Evolutionary conservation across 2,113 vertebrate species (phyloP).

Genomic region (Nyctibius bracteatus): DNA sequence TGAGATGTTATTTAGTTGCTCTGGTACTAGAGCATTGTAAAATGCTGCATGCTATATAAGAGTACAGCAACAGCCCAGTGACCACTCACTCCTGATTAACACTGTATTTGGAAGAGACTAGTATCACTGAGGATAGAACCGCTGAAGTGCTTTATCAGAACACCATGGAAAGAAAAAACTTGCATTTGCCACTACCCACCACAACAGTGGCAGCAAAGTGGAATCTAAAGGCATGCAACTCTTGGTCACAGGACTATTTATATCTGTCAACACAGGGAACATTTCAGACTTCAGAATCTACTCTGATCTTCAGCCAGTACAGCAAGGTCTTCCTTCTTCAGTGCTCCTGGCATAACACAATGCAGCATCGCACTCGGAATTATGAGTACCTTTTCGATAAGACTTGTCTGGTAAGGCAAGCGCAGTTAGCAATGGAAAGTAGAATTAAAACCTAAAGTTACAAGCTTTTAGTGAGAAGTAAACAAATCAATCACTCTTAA

Average conservation of each 20-base stretch:
- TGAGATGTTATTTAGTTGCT: neutral
- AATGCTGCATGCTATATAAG: accelerated
- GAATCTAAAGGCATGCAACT: neutral
- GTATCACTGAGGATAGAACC: neutral
- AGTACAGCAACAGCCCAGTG: neutral
- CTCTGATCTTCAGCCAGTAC: neutral
- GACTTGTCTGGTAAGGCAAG: neutral
- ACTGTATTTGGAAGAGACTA: neutral
- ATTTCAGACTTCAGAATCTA: neutral
- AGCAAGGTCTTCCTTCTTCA: neutral
- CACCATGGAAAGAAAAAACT: neutral
- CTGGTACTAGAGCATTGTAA: neutral
- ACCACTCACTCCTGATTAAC: neutral
- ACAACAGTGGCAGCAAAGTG: neutral
- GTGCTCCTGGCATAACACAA: neutral
- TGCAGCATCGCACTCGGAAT: neutral
- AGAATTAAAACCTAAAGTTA: neutral
- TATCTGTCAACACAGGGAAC: neutral
- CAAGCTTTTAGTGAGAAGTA: neutral
- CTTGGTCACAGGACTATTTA: neutral
- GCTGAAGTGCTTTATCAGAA: neutral
- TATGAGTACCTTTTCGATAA: neutral
- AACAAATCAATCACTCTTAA: neutral
- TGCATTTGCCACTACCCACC: neutral
- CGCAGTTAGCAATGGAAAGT: neutral